phyloP scores from a whole-genome alignment of 2,888 invertebrate genomes.

The Iphiclides podalirius region DNA sequence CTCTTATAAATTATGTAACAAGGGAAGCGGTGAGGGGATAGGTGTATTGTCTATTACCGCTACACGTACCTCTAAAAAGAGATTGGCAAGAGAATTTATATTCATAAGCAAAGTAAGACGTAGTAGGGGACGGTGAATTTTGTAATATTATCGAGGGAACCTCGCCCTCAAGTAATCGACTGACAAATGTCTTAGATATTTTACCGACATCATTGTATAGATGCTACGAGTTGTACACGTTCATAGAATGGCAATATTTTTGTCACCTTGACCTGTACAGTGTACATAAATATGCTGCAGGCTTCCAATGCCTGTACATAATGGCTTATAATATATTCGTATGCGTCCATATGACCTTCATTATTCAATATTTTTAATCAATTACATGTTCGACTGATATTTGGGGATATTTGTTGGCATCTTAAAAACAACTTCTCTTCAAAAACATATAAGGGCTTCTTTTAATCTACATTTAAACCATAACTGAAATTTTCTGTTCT shows the following conservation, averaged over 20 bases:
- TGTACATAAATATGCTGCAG: no score
- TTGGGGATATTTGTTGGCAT: no score
- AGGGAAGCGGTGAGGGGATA: constrained; percentile 8
- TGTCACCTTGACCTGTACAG: no score
- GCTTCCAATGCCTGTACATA: no score
- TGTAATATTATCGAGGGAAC: constrained; percentile 61
- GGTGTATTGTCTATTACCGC: constrained; percentile 30
- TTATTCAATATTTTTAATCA: no score
- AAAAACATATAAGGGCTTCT: no score
- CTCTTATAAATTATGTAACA: constrained; percentile 10
- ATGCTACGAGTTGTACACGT: constrained; percentile 45
- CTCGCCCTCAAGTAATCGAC: constrained; percentile 73
- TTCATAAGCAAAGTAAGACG: constrained; percentile 64
- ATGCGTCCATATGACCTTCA: no score
- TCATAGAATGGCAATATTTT: constrained; percentile 26
- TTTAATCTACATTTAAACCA: no score
- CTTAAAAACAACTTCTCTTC: no score
- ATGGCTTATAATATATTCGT: no score
- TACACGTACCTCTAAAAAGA: constrained; percentile 44
- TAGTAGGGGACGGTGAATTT: constrained; percentile 56
- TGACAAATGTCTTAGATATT: constrained; percentile 78
- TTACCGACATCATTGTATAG: constrained; percentile 73
- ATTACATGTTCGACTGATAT: no score
- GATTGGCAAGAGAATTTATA: constrained; percentile 60
- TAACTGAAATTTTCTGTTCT: no score